Conservation (phyloP, 1,140 invertebrate genomes). For the Drosophila nigrodunni region DNA sequence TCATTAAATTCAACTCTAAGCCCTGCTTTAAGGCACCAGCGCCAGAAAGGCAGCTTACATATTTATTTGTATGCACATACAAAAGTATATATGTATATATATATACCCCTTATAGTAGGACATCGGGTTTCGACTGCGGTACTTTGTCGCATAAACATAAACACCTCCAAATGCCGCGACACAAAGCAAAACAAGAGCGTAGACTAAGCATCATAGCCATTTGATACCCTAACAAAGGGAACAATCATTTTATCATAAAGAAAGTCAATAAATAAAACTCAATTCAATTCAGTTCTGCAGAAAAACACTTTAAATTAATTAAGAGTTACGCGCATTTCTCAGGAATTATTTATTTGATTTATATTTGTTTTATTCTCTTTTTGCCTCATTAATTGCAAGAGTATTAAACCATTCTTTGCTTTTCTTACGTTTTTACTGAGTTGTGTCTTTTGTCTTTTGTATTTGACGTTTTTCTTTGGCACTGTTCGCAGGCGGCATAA, state of each 20-base stretch:
- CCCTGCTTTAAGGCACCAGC: slow-evolving; percentile 55
- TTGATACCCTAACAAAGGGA: slow-evolving; percentile 3
- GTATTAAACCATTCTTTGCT: slow-evolving; percentile 28
- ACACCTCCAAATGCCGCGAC: slow-evolving; percentile 65
- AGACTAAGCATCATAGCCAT: slow-evolving; percentile 10
- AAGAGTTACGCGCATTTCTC: background rate
- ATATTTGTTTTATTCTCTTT: slow-evolving; percentile 25
- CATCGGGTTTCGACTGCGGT: slow-evolving; percentile 22
- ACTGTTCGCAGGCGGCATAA: slow-evolving; percentile 62
- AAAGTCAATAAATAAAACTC: slow-evolving; percentile 5
- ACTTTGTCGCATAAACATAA: slow-evolving; percentile 76
- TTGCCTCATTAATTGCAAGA: slow-evolving; percentile 25
- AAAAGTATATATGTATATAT: background rate
- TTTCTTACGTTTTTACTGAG: background rate
- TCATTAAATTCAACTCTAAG: slow-evolving; percentile 74
- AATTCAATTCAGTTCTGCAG: slow-evolving; percentile 3
- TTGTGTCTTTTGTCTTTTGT: slow-evolving; percentile 32
- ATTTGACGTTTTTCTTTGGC: slow-evolving; percentile 27
- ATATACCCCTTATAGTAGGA: background rate
- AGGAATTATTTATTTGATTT: slow-evolving; percentile 7
- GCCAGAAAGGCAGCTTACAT: slow-evolving; percentile 36
- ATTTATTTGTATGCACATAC: background rate
- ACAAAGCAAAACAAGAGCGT: slow-evolving; percentile 44
- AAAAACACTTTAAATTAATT: slow-evolving; percentile 2
- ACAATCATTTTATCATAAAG: background rate